A percentile compares a stretch with the other conserved stretches of the same genome.
Conservation (phyloP, 2,888 invertebrate genomes). For the Drosophila sordidula region DNA sequence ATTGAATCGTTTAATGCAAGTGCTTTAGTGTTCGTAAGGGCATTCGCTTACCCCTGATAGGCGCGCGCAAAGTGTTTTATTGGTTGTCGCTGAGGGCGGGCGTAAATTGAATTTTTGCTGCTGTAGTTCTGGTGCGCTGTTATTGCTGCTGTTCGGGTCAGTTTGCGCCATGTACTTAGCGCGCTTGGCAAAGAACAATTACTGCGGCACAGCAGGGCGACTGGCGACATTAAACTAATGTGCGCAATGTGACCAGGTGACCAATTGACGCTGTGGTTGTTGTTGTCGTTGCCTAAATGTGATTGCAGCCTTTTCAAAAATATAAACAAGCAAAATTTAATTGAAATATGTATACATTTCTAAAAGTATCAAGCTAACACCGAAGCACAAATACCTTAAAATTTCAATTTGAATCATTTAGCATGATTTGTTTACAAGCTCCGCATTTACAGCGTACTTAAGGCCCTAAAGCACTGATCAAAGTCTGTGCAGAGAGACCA, state of each 20-base stretch:
- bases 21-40: not conserved
- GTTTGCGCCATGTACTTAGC: constrained; percentile 57
- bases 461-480: not conserved
- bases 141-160: constrained; percentile 13
- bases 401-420: not conserved
- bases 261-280: constrained; percentile 1
- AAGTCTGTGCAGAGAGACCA: constrained; percentile 1
- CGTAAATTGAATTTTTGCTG: not conserved
- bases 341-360: not conserved
- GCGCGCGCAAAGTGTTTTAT: constrained; percentile 4
- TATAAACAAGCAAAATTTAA: not conserved
- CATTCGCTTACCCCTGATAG: constrained; percentile 30
- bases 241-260: constrained; percentile 28
- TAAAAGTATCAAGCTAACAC: not conserved
- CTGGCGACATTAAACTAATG: constrained; percentile 68
- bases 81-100: not conserved
- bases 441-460: not conserved
- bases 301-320: not conserved
- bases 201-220: constrained; percentile 47
- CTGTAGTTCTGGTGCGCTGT: constrained; percentile 3
- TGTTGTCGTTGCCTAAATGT: constrained; percentile 1
- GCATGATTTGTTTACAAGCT: not conserved
- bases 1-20: not conserved
- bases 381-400: not conserved
- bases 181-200: constrained; percentile 56